Base-by-base conservation (phyloP, 2,888 invertebrate genomes). In the Lasius platythorax region DNA sequence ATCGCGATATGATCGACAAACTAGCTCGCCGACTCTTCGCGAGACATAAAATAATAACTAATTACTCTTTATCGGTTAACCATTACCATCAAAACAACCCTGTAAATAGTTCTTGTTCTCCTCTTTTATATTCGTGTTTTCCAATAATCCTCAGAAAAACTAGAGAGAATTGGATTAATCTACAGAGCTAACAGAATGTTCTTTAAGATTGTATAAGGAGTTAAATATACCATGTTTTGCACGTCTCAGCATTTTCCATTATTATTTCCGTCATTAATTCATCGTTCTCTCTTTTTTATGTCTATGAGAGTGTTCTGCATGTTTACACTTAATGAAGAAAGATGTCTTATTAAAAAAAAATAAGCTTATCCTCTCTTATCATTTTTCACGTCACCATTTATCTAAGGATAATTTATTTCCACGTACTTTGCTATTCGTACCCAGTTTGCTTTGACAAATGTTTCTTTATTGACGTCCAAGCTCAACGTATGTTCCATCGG, bases 21-120 rank as follows among this genome's bases (percentile, higher is more conserved):
- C 50, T 81, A 61, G 37, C 46, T 33, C 43, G 18, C 37, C 23
- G 33, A 67, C 40, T 53, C 50, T 78, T 30, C 46, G 40, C 18
- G 61, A 33, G 61, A 81, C 28, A 61, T 72, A 67, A 61, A 81
- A 61, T 81, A 72, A 81, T 81, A 81, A 81, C 18, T 79, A 72
- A 79, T 72, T 72, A 79, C 46, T 61, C 72, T 46, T 61, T 70
- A 81, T 63, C 46, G 72, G 46, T 72, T 72, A 81, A 81, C 28
- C 79, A 50, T 50, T 81, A 61, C 9, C 28, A 15, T 61, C 61
- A 15, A 81, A 81, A 81, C 33, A 46, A 28, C 23, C 15, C 28
- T 18, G 12, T 23, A 67, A 40, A 76, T 67, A 40, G n/a, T 53
- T 53, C 18, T 30, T 33, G 3, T 9, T 56, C n/a, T 30, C 56